Evolutionary conservation across 2,888 invertebrate genomes (phyloP).

Genomic region (Eubasilissa splendida): DNA sequence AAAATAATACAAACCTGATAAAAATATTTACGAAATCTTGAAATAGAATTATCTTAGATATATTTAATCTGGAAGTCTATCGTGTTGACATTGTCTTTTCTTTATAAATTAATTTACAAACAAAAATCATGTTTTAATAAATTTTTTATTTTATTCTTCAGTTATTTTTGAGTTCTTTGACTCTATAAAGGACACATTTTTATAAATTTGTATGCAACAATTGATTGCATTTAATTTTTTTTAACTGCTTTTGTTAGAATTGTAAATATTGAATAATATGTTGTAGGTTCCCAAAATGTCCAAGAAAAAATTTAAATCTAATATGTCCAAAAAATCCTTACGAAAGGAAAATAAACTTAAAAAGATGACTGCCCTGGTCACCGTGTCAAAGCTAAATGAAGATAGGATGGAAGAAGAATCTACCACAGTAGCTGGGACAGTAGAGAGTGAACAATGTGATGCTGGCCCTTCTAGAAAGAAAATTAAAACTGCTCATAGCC

Average conservation of each 20-base stretch:
- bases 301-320: conserved; percentile 55
- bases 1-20: not conserved
- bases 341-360: conserved; percentile 76
- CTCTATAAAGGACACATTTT: too few relatives aligned
- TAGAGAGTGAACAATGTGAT: conserved; percentile 16
- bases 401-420: conserved; percentile 59
- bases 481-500: conserved; percentile 45
- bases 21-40: too few relatives aligned
- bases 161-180: too few relatives aligned
- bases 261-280: not conserved
- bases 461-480: conserved; percentile 49
- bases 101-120: too few relatives aligned
- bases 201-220: too few relatives aligned
- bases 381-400: conserved; percentile 76
- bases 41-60: too few relatives aligned
- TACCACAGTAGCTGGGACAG: not conserved
- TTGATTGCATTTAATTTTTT: too few relatives aligned
- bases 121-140: too few relatives aligned
- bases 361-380: conserved; percentile 76
- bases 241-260: too few relatives aligned
- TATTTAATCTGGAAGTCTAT: too few relatives aligned
- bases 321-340: conserved; percentile 68
- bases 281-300: conserved; percentile 26
- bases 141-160: too few relatives aligned
- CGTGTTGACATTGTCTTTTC: too few relatives aligned